A percentile compares a stretch with the other conserved stretches of the same genome.
Evolutionary conservation across 1,140 invertebrate genomes (phyloP).

Genomic region (Drosophila tani): DNA sequence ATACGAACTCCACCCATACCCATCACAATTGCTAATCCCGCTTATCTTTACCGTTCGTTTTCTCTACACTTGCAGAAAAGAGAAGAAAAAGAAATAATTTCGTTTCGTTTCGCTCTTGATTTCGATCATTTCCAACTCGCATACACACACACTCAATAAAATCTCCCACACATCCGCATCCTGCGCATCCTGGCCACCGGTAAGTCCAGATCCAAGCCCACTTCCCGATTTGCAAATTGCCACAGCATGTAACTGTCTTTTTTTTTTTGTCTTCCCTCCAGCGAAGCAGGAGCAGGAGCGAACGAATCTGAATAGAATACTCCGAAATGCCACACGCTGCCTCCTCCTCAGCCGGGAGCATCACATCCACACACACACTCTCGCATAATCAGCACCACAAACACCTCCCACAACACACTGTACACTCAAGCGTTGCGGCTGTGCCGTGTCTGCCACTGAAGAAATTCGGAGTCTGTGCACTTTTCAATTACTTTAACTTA

Average conservation of each 20-base stretch:
- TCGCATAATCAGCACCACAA: constrained; percentile 49
- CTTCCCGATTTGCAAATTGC: neutral
- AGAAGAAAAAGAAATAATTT: constrained; percentile 83
- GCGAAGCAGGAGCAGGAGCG: constrained; percentile 34
- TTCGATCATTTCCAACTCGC: constrained; percentile 64
- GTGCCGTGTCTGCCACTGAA: constrained; percentile 72
- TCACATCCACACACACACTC: constrained; percentile 13
- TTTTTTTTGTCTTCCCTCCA: constrained; percentile 27
- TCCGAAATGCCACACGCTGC: constrained; percentile 53
- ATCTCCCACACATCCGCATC: constrained; percentile 32
- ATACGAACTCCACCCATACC: constrained; percentile 21
- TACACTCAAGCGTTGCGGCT: constrained; percentile 65
- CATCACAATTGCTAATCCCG: constrained; percentile 43
- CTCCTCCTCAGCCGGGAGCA: constrained; percentile 18
- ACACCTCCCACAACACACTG: constrained; percentile 12
- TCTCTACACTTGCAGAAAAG: constrained; percentile 81
- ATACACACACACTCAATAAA: constrained; percentile 48
- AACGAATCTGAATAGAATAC: constrained; percentile 56
- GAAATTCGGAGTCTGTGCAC: constrained; percentile 71
- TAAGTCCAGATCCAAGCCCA: constrained; percentile 57
- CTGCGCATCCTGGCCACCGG: constrained; percentile 55
- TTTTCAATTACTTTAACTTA: constrained; percentile 42
- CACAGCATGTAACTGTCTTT: constrained; percentile 28
- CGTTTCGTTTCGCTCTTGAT: constrained; percentile 74
- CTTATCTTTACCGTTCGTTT: constrained; percentile 46